Conservation (phyloP, 1,140 invertebrate species). For the Gyrodactylus salaris region DNA sequence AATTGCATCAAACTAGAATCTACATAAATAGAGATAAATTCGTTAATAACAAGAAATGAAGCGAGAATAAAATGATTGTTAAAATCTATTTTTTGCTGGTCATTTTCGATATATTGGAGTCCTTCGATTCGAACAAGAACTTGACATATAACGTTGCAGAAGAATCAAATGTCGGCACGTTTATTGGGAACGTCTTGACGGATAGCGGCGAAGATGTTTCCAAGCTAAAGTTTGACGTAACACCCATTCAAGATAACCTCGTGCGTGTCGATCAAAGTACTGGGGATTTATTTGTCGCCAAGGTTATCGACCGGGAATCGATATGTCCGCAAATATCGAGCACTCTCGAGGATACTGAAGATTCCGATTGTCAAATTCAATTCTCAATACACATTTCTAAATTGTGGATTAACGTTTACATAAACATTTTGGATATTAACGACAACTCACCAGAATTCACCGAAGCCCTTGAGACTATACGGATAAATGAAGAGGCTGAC, state of each 20-base stretch:
- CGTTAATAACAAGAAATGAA: background rate
- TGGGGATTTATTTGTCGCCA: background rate
- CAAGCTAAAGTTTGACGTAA: background rate
- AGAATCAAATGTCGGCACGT: background rate
- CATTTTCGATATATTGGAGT: background rate
- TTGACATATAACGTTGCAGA: background rate
- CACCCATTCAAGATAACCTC: background rate
- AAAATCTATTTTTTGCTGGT: background rate
- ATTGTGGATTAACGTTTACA: background rate
- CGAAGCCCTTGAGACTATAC: background rate
- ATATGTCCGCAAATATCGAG: background rate
- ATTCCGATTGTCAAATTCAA: background rate
- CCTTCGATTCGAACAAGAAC: background rate
- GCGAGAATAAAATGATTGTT: background rate
- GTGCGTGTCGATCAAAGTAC: background rate
- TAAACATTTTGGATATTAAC: background rate
- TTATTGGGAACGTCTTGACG: background rate
- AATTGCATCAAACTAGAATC: background rate
- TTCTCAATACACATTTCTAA: background rate
- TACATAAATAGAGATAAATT: background rate
- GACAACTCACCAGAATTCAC: background rate
- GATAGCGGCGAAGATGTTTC: background rate
- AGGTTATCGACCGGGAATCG: background rate
- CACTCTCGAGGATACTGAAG: background rate
- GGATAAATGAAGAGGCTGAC: background rate